Percentiles rank a stretch among this genome's conserved stretches.
Evolutionary conservation across 1,140 invertebrate genomes (phyloP).

Genomic region (Drosophila burlai): DNA sequence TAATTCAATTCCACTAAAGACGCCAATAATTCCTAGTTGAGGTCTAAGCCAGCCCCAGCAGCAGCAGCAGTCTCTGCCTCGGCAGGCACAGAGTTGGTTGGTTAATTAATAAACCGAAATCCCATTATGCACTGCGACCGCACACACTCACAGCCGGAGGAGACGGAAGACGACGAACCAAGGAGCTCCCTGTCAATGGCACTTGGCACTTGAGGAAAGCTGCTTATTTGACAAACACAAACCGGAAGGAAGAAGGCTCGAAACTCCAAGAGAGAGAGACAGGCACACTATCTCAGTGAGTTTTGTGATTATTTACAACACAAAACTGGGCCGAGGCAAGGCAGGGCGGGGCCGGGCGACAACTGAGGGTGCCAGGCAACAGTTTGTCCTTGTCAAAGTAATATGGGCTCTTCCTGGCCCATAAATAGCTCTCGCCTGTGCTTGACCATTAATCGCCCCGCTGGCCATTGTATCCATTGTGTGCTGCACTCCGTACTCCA

Average conservation of each 20-base stretch:
- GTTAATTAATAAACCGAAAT: slow-evolving; percentile 61
- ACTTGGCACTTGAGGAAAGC: slow-evolving; percentile 62
- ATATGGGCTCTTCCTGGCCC: slow-evolving; percentile 47
- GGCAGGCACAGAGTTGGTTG: slow-evolving; percentile 10
- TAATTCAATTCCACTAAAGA: slow-evolving; percentile 46
- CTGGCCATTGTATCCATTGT: slow-evolving; percentile 35
- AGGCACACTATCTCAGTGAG: slow-evolving; percentile 33
- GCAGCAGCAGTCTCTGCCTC: neutral
- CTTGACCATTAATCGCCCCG: slow-evolving; percentile 48
- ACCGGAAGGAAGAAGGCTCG: slow-evolving; percentile 28
- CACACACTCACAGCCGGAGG: slow-evolving; percentile 12
- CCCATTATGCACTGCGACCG: slow-evolving; percentile 50
- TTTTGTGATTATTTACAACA: slow-evolving; percentile 65
- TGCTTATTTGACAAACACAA: slow-evolving; percentile 60
- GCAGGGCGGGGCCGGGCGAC: neutral
- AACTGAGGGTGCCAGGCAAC: slow-evolving; percentile 29
- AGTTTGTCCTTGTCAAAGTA: slow-evolving; percentile 58
- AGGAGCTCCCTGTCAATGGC: slow-evolving; percentile 41
- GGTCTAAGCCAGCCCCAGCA: slow-evolving; percentile 5
- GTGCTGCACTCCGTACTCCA: slow-evolving; percentile 24
- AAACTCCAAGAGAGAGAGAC: neutral
- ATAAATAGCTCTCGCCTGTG: slow-evolving; percentile 46
- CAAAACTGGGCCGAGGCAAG: slow-evolving; percentile 10
- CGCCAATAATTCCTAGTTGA: slow-evolving; percentile 40
- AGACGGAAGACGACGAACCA: neutral